Evolutionary conservation across 1,140 invertebrate species (phyloP).

Genomic region (Bombus haemorrhoidalis): DNA sequence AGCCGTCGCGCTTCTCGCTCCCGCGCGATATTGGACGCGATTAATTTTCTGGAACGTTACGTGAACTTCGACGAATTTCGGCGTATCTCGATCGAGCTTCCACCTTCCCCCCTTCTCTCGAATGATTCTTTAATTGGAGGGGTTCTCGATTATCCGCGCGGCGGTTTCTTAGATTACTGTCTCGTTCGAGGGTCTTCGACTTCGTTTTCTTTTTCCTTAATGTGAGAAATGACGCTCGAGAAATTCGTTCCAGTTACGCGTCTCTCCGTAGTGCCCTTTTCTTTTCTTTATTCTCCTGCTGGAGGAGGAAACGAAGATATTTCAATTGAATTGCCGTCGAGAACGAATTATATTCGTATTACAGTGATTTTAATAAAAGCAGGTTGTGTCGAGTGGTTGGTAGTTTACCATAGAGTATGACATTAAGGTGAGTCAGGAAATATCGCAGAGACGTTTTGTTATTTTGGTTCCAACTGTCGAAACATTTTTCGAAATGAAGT

Average conservation of each 20-base stretch:
- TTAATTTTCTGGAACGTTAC: conserved; percentile 82
- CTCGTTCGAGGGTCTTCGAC: conserved; percentile 12
- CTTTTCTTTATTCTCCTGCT: not conserved
- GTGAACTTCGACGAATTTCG: conserved; percentile 64
- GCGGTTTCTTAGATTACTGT: conserved; percentile 47
- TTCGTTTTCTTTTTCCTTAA: not conserved
- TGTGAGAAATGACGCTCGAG: conserved; percentile 12
- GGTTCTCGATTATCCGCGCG: conserved; percentile 46
- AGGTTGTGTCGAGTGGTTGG: not conserved
- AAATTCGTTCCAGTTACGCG: conserved; percentile 5
- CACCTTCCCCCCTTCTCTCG: not conserved
- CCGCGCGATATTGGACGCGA: conserved; percentile 76
- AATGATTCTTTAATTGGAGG: conserved; percentile 51
- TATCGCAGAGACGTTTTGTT: not conserved
- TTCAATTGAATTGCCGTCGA: not conserved
- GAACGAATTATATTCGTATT: not conserved
- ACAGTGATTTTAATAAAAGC: not conserved
- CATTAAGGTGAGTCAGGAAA: not conserved
- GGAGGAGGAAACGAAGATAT: not conserved
- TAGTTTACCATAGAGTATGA: no score
- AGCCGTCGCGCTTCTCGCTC: conserved; percentile 25
- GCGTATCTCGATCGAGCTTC: conserved; percentile 40
- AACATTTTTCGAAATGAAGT: not conserved
- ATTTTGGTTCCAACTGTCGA: not conserved
- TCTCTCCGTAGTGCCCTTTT: not conserved